Percentiles rank a stretch among this genome's conserved stretches.
Conservation (phyloP, 2,888 invertebrate species). For the Athalia rosae region DNA sequence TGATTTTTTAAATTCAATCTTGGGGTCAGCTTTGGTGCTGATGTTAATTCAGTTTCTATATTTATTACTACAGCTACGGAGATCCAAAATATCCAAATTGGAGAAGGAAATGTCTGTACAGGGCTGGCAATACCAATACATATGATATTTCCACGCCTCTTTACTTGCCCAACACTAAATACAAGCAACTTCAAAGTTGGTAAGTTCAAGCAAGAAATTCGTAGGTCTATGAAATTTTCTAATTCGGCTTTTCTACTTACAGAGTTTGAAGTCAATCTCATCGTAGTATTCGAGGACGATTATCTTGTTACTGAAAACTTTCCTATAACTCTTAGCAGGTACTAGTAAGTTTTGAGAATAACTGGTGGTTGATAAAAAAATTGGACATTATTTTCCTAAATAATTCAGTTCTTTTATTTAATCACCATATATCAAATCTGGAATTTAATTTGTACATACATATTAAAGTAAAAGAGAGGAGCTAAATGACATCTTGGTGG, state of each 20-base stretch:
- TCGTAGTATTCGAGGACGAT: constrained; percentile 94
- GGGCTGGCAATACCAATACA: constrained; percentile 91
- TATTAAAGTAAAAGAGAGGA: background rate
- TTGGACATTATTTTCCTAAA: background rate
- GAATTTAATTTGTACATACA: constrained; percentile 16
- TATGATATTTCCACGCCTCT: constrained; percentile 96
- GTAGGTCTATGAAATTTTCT: constrained; percentile 44
- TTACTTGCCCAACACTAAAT: constrained; percentile 94
- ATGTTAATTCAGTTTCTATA: constrained; percentile 4
- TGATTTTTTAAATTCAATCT: background rate
- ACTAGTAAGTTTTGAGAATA: constrained; percentile 59
- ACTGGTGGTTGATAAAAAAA: background rate
- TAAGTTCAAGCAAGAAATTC: constrained; percentile 71
- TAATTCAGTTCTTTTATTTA: background rate
- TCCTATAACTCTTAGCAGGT: constrained; percentile 81
- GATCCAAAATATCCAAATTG: constrained; percentile 98
- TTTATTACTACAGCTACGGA: constrained; percentile 84
- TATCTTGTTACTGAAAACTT: constrained; percentile 96
- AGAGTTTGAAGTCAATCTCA: constrained; percentile 97
- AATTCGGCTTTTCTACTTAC: constrained; percentile 72
- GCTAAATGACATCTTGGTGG: background rate
- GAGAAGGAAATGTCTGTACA: constrained; percentile 91
- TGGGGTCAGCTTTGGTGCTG: background rate
- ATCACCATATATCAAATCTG: background rate
- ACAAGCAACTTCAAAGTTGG: constrained; percentile 97